Percentiles rank a stretch among this genome's conserved stretches.
Conservation (phyloP, 2,113 vertebrate genomes). For the Cichladusa arquata region DNA sequence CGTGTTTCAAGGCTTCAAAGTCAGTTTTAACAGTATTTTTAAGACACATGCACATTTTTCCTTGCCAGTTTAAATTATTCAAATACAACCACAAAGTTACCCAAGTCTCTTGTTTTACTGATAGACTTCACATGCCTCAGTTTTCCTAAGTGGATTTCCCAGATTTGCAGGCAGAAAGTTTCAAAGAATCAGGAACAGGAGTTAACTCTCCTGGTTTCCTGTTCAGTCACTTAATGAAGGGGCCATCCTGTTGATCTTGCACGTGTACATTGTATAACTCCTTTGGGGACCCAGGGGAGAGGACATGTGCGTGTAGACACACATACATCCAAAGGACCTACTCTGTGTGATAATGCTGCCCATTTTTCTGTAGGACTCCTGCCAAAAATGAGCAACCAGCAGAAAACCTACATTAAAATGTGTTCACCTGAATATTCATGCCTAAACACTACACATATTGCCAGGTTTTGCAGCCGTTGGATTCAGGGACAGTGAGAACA, state of each 20-base stretch:
- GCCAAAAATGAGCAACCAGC: not conserved
- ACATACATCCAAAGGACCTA: not conserved
- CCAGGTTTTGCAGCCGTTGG: not conserved
- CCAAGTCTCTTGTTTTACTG: not conserved
- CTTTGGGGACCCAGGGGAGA: not conserved
- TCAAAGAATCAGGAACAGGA: conserved; percentile 7
- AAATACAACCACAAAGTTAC: not conserved
- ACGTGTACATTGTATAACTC: not conserved
- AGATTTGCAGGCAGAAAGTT: not conserved
- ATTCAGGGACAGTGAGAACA: not conserved
- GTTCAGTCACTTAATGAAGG: not conserved
- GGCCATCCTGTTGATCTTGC: conserved; percentile 5
- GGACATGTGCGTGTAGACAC: not conserved
- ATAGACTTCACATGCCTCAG: not conserved
- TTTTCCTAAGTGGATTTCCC: not conserved
- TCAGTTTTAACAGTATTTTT: not conserved
- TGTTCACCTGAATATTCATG: not conserved
- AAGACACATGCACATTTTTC: not conserved
- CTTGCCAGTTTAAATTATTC: not conserved
- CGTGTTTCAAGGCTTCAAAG: not conserved
- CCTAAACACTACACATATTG: not conserved
- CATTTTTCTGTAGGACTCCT: not conserved
- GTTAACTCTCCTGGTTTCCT: conserved; percentile 30
- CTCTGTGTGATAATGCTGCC: not conserved
- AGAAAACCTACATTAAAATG: not conserved